Evolutionary conservation across 2,797 vertebrate species (phyloP).

Genomic region (Lophura swinhoii): DNA sequence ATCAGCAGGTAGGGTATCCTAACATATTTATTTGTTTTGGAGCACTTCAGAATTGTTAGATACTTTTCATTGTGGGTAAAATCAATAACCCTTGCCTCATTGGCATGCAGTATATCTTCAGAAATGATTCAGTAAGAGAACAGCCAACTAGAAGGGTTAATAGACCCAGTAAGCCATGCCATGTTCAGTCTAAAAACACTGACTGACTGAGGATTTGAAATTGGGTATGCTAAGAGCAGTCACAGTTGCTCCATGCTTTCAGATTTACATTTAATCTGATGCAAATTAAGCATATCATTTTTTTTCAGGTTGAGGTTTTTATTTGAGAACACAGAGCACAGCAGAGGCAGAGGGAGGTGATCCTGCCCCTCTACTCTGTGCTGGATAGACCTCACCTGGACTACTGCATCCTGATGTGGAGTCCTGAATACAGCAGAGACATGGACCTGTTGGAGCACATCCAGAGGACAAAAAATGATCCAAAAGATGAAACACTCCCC

Average conservation of each 20-base stretch:
- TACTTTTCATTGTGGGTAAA: background rate
- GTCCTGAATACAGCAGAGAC: too few species aligned
- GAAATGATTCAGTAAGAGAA: background rate
- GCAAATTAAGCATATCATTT: background rate
- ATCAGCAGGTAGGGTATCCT: background rate
- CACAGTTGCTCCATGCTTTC: background rate
- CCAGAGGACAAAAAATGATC: too few species aligned
- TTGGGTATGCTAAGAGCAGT: background rate
- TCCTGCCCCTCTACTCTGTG: too few species aligned
- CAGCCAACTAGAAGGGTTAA: background rate
- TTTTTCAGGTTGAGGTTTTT: background rate
- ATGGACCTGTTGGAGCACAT: too few species aligned
- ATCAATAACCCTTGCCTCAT: background rate
- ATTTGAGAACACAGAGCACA: background rate
- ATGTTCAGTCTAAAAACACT: background rate
- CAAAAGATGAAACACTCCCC: too few species aligned
- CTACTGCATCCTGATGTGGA: too few species aligned
- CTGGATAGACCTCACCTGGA: too few species aligned
- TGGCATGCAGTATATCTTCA: background rate
- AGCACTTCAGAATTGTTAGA: background rate
- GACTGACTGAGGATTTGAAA: background rate
- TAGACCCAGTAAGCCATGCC: background rate
- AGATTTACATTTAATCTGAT: background rate
- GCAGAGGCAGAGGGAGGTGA: background rate
- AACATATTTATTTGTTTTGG: background rate